Conservation (phyloP, 2,888 invertebrate genomes). For the Ypsolopha sequella region DNA sequence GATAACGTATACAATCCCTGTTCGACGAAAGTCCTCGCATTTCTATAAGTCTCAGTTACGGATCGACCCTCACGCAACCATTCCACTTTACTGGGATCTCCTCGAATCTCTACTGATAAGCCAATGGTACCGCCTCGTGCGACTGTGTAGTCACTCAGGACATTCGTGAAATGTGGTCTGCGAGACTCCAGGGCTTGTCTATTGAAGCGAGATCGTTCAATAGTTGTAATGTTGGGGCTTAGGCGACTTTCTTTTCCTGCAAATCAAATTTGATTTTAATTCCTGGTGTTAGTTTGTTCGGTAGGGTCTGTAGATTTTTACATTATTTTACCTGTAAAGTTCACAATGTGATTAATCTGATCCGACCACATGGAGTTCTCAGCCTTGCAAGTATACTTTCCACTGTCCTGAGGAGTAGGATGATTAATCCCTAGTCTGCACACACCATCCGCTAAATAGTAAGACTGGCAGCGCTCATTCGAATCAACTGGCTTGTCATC, state of each 20-base stretch:
- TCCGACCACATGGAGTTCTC: conserved; percentile 80
- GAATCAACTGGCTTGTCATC: conserved; percentile 70
- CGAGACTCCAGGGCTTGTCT: conserved; percentile 58
- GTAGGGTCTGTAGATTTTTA: too few species aligned
- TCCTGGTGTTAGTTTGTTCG: too few species aligned
- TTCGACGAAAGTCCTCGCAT: conserved; percentile 75
- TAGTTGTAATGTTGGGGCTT: conserved; percentile 37
- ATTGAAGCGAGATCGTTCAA: conserved; percentile 39
- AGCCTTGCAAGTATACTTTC: conserved; percentile 81
- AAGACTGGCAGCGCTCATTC: conserved; percentile 73
- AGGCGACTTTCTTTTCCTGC: conserved; percentile 38
- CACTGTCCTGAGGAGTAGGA: conserved; percentile 78
- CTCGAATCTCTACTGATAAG: conserved; percentile 83
- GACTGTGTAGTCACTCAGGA: conserved; percentile 79
- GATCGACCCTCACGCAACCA: conserved; percentile 79
- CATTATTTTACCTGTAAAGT: conserved; percentile 70
- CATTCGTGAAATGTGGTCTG: conserved; percentile 77
- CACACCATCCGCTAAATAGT: conserved; percentile 79
- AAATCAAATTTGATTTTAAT: conserved; percentile 14
- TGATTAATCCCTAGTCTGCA: conserved; percentile 76
- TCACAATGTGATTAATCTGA: conserved; percentile 79
- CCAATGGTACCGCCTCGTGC: conserved; percentile 84
- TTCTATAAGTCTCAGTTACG: conserved; percentile 68
- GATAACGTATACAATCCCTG: conserved; percentile 81
- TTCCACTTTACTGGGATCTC: conserved; percentile 78